A percentile compares a stretch with the other conserved stretches of the same genome.
These are phyloP conservation scores for Muscicapa comitata DNA, from an alignment of 2,797 vertebrate genomes.

Conservation along the genomic window DNA sequence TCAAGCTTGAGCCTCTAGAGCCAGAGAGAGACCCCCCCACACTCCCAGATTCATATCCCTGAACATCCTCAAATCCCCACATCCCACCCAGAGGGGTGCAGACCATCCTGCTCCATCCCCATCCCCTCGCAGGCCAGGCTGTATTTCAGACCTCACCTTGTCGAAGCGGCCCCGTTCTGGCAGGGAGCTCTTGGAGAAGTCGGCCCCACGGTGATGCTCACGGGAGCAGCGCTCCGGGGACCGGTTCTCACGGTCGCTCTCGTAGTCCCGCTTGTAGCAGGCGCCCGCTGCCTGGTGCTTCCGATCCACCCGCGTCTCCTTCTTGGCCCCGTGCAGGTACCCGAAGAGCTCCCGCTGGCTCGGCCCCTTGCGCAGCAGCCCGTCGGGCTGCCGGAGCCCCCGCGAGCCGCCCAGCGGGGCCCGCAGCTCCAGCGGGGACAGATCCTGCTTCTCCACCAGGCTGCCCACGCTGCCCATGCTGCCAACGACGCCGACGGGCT, in stretches of 20 bases:
- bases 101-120: background rate
- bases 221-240: constrained; percentile 85
- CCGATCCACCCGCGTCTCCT: constrained; percentile 81
- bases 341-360: constrained; percentile 92
- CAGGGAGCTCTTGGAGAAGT: constrained; percentile 92
- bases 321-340: constrained; percentile 93
- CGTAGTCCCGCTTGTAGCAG: constrained; percentile 78
- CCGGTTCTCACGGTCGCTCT: constrained; percentile 76
- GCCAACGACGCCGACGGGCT: constrained; percentile 69
- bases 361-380: constrained; percentile 88
- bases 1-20: background rate
- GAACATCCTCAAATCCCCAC: background rate
- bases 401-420: constrained; percentile 80
- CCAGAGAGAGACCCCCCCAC: fast-evolving
- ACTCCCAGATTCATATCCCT: background rate
- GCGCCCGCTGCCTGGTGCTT: constrained; percentile 72
- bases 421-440: constrained; percentile 81
- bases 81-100: fast-evolving
- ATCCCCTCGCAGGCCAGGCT: fast-evolving
- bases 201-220: constrained; percentile 83
- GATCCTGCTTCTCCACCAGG: constrained; percentile 90
- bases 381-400: constrained; percentile 85
- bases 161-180: constrained; percentile 84
- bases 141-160: constrained; percentile 63
- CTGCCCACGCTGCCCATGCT: constrained; percentile 98